phyloP scores from a whole-genome alignment of 2,888 invertebrate species.

The Hyposoter didymator region DNA sequence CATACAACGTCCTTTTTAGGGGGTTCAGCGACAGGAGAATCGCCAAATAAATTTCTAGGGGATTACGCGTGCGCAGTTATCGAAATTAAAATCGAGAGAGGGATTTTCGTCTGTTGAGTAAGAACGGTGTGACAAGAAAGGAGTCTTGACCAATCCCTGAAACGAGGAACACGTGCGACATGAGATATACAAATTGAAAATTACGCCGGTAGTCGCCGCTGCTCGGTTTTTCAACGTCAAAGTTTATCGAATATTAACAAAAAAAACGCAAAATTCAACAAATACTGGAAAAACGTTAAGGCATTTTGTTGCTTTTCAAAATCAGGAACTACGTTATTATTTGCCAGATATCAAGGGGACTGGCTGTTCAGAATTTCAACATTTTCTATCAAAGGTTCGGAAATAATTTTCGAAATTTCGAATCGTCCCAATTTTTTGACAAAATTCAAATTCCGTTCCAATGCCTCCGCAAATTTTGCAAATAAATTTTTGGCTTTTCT shows the following conservation, averaged over 20 bases:
- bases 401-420: no score
- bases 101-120: not conserved
- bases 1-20: no score
- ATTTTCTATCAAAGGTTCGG: not conserved
- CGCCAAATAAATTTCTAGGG: not conserved
- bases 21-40: not conserved
- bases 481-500: no score
- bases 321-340: not conserved
- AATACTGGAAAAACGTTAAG: not conserved
- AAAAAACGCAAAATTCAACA: not conserved
- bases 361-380: not conserved
- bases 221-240: not conserved
- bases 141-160: not conserved
- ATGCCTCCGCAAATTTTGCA: no score
- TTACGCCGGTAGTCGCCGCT: not conserved
- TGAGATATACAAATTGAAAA: not conserved
- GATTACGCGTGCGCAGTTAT: not conserved
- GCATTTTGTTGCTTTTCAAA: not conserved
- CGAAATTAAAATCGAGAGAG: not conserved
- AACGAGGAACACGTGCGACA: not conserved
- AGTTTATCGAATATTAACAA: not conserved
- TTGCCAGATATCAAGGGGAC: not conserved
- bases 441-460: no score
- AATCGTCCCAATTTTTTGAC: no score
- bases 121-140: not conserved